These are phyloP conservation scores for Spatula clypeata DNA, from an alignment of 2,797 vertebrate species.

Conservation along the genomic window DNA sequence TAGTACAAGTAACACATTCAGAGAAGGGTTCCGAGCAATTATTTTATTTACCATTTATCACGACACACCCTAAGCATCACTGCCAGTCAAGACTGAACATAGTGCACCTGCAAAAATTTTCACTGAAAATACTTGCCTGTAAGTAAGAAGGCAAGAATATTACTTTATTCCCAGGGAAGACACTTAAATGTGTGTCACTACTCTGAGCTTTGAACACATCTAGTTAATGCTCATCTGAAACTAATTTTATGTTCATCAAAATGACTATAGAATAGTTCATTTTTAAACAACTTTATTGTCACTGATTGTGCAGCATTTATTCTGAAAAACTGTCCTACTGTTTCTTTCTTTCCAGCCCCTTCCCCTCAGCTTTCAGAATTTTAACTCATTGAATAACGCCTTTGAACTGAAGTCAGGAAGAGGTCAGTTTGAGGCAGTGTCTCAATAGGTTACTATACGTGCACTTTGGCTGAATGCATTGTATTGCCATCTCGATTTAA, in stretches of 20 bases:
- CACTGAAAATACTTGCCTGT: not conserved
- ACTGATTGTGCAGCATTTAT: not conserved
- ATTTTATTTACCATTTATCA: constrained; percentile 31
- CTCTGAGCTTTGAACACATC: not conserved
- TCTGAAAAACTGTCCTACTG: not conserved
- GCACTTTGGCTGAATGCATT: not conserved
- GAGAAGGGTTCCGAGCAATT: not conserved
- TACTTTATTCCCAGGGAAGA: not conserved
- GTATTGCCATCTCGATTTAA: not conserved
- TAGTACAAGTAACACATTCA: constrained; percentile 16
- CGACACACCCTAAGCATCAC: constrained; percentile 1
- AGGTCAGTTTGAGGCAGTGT: not conserved
- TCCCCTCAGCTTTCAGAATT: not conserved
- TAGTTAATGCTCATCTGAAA: not conserved
- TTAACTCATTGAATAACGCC: not conserved
- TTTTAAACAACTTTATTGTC: not conserved
- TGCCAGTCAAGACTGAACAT: not conserved
- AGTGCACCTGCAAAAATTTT: not conserved
- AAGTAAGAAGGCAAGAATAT: not conserved
- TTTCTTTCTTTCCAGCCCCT: not conserved
- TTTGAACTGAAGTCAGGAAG: constrained; percentile 30
- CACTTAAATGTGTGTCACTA: not conserved
- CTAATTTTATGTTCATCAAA: not conserved
- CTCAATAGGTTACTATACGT: not conserved
- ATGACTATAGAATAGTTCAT: not conserved